Base-by-base conservation (phyloP, 2,113 vertebrate species). In the Illadopsis cleaveri region DNA sequence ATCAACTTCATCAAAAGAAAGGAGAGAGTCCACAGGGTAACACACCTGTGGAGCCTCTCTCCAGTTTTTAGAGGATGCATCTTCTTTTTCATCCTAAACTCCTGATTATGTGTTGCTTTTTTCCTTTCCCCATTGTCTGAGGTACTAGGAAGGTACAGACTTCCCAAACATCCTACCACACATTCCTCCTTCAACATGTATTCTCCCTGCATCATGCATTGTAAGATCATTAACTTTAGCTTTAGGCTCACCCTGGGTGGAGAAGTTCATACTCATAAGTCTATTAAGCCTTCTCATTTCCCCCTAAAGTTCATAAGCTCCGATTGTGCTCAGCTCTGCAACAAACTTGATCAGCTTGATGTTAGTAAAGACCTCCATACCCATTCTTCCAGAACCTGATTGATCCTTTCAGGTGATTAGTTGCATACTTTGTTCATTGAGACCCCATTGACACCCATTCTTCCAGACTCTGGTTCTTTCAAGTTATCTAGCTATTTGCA, bases 281-380 rank as follows among this genome's bases (percentile, higher is more conserved):
- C 25, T 17, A 25, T 58, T 31, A 50, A 31, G 3, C 11, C 11
- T 66, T 16, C 5, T 42, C 16, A 66, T 30, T 58, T 50, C 6
- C 5, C 16, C 8, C 25, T 31, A 8, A 76, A 42, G 25, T 75
- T 65, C 30, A 25, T 16, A 65, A 65, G 12, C 40, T 75, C 24
- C 40, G 10, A 76, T 5, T 76, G 60, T 21, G 16, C 51, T 35
- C 12, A 30, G 42, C 9, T 50, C 51, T 57, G 35, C 35, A 14
- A 50, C 16, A 50, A 42, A 42, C 20, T 57, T 50, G 10, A 0
- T 0, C 12, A 42, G 21, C 16, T 35, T 31, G 35, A 17, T 30
- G 20, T 30, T 64, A 1, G 0, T 12, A 16, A 40, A 48, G 30
- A n/a, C 10, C 15, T 28, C 18, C 0, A 1, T 17, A 45, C 38